Percentiles rank a stretch among this genome's conserved stretches.
These are phyloP conservation scores for Nematolebias whitei DNA, from an alignment of 2,113 vertebrate species.

Conservation along the genomic window DNA sequence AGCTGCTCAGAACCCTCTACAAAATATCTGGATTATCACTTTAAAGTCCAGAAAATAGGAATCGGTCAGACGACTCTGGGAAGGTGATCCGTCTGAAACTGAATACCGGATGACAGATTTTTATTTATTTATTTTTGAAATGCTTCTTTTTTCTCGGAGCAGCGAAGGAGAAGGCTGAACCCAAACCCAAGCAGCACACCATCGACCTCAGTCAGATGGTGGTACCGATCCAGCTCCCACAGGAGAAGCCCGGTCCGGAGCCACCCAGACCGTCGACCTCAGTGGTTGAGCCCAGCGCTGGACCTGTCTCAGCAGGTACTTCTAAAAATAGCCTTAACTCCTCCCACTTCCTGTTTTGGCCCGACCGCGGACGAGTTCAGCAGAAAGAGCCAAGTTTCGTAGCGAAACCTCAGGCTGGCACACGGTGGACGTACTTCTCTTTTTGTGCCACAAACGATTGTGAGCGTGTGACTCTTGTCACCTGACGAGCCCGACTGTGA, in stretches of 20 bases:
- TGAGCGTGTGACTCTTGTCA: neutral
- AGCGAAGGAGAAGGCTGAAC: conserved; percentile 92
- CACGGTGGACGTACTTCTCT: neutral
- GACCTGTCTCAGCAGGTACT: conserved; percentile 84
- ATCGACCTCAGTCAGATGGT: conserved; percentile 99
- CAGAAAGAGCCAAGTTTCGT: neutral
- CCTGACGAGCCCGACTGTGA: neutral
- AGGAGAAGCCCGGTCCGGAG: conserved; percentile 88
- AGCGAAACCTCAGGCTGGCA: neutral
- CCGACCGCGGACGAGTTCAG: neutral
- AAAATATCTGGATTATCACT: too few relatives aligned
- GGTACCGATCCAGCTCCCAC: conserved; percentile 92
- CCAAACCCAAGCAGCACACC: conserved; percentile 90
- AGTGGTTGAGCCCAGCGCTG: conserved; percentile 85
- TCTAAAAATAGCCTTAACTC: neutral
- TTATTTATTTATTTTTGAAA: neutral
- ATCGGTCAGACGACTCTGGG: too few relatives aligned
- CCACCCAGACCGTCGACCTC: conserved; percentile 86
- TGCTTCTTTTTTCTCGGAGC: conserved; percentile 3
- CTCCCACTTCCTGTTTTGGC: conserved; percentile 11
- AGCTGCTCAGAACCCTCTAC: too few relatives aligned
- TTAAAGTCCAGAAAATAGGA: too few relatives aligned
- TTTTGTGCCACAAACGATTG: too few relatives aligned
- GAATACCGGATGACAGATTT: too few relatives aligned
- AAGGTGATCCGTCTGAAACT: too few relatives aligned